These are phyloP conservation scores for Pristionchus exspectatus DNA, from an alignment of 2,888 invertebrate genomes.

Conservation along the genomic window DNA sequence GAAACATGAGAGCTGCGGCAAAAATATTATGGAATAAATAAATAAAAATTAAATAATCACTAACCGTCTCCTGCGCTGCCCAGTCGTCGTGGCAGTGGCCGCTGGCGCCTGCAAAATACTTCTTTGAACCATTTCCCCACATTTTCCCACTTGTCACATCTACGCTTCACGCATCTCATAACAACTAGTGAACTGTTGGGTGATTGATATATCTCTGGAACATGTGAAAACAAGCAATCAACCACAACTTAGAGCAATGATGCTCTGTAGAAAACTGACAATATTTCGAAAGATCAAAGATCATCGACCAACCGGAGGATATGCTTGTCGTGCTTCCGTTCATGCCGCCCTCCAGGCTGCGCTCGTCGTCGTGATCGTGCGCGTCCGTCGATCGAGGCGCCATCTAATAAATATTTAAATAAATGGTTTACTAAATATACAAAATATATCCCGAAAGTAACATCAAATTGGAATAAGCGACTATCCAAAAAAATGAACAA, in stretches of 20 bases:
- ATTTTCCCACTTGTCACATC: background rate
- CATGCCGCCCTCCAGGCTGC: conserved; percentile 45
- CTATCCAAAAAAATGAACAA: background rate
- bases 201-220: background rate
- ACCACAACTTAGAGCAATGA: background rate
- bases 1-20: background rate
- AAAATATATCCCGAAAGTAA: background rate
- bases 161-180: background rate
- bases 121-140: background rate
- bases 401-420: background rate
- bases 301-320: conserved; percentile 1
- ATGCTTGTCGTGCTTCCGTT: conserved; percentile 38
- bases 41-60: background rate
- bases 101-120: conserved; percentile 35
- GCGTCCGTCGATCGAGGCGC: conserved; percentile 34
- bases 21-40: background rate
- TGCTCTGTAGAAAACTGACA: background rate
- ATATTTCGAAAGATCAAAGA: background rate
- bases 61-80: conserved; percentile 31
- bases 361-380: conserved; percentile 36
- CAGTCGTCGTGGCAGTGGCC: conserved; percentile 55
- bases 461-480: background rate
- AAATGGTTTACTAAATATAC: background rate
- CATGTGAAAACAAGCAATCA: background rate
- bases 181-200: background rate